These are phyloP conservation scores for Hetaerina titia DNA, from an alignment of 2,888 invertebrate species.

Conservation along the genomic window DNA sequence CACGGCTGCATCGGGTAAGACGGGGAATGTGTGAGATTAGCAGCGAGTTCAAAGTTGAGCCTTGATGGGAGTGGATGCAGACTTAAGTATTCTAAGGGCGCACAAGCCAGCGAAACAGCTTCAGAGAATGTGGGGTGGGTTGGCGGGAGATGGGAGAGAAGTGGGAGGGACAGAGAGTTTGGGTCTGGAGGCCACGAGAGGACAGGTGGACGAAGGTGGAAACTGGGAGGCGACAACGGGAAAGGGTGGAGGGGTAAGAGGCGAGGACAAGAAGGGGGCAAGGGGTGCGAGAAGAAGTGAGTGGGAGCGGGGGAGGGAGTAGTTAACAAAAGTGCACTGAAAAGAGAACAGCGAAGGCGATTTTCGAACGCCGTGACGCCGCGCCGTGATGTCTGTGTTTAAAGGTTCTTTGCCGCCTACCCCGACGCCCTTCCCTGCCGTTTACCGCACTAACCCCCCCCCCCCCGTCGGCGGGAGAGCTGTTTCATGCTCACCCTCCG, in stretches of 20 bases:
- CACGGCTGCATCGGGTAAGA: not conserved
- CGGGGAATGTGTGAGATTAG: constrained; percentile 10
- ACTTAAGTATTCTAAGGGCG: constrained; percentile 28
- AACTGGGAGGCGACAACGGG: not conserved
- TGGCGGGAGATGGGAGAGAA: not conserved
- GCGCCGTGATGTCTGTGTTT: constrained; percentile 59
- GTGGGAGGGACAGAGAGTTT: not conserved
- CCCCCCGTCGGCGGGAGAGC: not conserved
- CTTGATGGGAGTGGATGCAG: constrained; percentile 13
- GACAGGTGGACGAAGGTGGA: not conserved
- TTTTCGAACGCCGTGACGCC: constrained; percentile 21
- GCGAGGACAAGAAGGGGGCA: not conserved
- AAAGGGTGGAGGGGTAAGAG: not conserved
- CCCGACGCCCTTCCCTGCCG: not conserved
- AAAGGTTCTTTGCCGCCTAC: constrained; percentile 16
- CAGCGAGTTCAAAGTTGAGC: not conserved
- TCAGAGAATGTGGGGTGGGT: not conserved
- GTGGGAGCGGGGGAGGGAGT: not conserved
- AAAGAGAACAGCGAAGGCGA: not conserved
- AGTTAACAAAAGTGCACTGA: constrained; percentile 45
- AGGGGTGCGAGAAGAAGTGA: not conserved
- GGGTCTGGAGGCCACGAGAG: not conserved
- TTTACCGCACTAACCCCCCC: not conserved
- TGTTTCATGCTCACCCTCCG: not conserved
- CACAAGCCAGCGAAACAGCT: not conserved